Evolutionary conservation across 2,797 vertebrate species (phyloP).

Genomic region (Cheirogaleus major): DNA sequence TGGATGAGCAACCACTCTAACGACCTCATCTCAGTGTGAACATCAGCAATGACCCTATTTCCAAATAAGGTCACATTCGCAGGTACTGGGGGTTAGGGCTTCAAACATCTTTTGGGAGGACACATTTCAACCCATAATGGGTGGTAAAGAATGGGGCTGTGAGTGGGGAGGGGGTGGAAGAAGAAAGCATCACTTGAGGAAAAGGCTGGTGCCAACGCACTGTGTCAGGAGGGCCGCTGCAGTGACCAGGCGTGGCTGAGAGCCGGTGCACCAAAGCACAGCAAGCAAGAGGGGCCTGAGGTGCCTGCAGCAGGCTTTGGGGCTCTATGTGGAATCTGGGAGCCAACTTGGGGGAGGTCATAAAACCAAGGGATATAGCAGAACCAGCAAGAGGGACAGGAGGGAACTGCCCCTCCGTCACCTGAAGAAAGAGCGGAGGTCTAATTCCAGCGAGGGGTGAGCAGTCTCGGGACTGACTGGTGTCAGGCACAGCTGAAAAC

Average conservation of each 20-base stretch:
- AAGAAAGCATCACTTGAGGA: not conserved
- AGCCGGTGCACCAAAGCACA: fast-evolving
- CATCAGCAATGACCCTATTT: not conserved
- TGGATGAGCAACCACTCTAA: not conserved
- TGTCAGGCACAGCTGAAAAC: not conserved
- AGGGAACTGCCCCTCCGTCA: not conserved
- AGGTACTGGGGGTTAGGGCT: not conserved
- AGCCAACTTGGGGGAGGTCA: not conserved
- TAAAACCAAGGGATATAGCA: not conserved
- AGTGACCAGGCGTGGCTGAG: not conserved
- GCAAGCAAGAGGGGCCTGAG: not conserved
- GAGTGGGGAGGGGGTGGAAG: too few species aligned
- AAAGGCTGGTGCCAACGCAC: not conserved
- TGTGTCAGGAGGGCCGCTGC: not conserved
- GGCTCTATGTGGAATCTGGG: not conserved
- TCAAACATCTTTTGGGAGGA: not conserved
- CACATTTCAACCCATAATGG: not conserved
- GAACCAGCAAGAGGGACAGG: not conserved
- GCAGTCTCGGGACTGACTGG: not conserved
- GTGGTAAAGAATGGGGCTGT: not conserved
- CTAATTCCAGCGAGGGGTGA: not conserved
- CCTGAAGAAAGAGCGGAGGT: not conserved
- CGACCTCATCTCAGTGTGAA: not conserved
- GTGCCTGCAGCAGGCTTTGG: too few species aligned
- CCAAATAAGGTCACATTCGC: not conserved